Evolutionary conservation across 2,888 invertebrate species (phyloP).

Genomic region (Dusona sp.): DNA sequence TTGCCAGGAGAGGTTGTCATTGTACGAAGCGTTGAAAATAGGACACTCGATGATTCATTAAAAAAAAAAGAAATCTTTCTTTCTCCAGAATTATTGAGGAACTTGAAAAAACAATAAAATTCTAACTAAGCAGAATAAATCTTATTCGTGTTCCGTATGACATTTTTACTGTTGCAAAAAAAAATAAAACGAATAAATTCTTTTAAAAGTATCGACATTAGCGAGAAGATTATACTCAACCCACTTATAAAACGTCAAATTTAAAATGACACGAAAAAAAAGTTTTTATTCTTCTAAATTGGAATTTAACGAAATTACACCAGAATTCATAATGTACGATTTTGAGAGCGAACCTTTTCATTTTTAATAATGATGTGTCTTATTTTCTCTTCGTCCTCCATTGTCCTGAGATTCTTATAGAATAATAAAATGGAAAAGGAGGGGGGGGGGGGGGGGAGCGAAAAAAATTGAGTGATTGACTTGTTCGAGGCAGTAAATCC

Average conservation of each 20-base stretch:
- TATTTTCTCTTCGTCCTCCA: neutral
- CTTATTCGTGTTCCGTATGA: neutral
- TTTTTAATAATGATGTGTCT: neutral
- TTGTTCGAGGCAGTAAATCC: slow-evolving; percentile 46
- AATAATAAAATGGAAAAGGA: slow-evolving; percentile 15
- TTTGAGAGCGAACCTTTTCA: neutral
- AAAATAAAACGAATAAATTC: neutral
- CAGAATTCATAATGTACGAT: neutral
- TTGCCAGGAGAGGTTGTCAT: neutral
- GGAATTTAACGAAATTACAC: slow-evolving; percentile 1
- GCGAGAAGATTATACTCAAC: neutral
- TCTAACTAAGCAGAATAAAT: neutral
- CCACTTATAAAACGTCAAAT: neutral
- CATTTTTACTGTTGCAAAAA: neutral
- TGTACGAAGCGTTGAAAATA: neutral
- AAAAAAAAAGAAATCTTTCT: neutral
- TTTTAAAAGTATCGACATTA: neutral
- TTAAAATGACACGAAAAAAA: neutral
- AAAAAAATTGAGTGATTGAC: slow-evolving; percentile 54
- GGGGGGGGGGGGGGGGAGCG: neutral
- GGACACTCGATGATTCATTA: neutral
- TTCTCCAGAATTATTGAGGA: neutral
- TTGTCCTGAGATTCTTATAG: neutral
- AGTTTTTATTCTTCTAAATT: neutral
- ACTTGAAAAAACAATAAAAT: neutral